Conservation (phyloP, 2,113 vertebrate species). For the Toxotes chatareus region DNA sequence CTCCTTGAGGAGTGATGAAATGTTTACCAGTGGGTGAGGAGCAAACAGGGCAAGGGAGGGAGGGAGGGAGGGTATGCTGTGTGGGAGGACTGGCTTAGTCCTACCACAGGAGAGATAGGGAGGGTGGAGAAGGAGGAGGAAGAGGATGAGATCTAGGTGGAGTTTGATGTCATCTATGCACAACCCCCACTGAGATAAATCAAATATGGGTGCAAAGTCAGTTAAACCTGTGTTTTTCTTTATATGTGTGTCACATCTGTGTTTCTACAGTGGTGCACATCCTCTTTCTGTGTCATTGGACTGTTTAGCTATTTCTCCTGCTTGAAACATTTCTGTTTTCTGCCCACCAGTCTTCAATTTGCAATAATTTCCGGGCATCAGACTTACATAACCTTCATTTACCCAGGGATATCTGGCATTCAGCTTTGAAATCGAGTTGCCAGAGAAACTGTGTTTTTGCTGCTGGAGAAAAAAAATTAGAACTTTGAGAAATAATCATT, state of each 20-base stretch:
- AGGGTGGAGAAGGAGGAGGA: slow-evolving; percentile 46
- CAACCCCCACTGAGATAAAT: slow-evolving; percentile 66
- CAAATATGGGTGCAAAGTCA: slow-evolving; percentile 54
- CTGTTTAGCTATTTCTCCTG: background rate
- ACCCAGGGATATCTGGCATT: slow-evolving; percentile 57
- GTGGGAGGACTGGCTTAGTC: slow-evolving; percentile 56
- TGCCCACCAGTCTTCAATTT: slow-evolving; percentile 62
- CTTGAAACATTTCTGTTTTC: slow-evolving; percentile 15
- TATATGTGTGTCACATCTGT: background rate
- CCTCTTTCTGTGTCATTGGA: background rate
- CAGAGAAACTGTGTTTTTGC: slow-evolving; percentile 65
- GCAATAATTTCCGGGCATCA: slow-evolving; percentile 54
- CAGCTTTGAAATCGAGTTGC: slow-evolving; percentile 64
- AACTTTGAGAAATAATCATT: slow-evolving; percentile 42
- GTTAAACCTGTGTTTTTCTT: slow-evolving; percentile 25
- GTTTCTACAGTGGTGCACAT: background rate
- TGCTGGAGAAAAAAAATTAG: slow-evolving; percentile 5
- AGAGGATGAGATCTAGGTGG: slow-evolving; percentile 59
- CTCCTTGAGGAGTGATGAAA: slow-evolving; percentile 82
- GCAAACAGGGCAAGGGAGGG: slow-evolving; percentile 45
- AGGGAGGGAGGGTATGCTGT: slow-evolving; percentile 31
- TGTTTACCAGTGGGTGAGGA: slow-evolving; percentile 74
- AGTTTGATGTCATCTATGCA: slow-evolving; percentile 67
- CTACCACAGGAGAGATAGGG: slow-evolving; percentile 26
- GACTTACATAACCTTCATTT: slow-evolving; percentile 67